These are phyloP conservation scores for Liopterus haemorrhoidalis DNA, from an alignment of 2,888 invertebrate genomes.

Conservation along the genomic window DNA sequence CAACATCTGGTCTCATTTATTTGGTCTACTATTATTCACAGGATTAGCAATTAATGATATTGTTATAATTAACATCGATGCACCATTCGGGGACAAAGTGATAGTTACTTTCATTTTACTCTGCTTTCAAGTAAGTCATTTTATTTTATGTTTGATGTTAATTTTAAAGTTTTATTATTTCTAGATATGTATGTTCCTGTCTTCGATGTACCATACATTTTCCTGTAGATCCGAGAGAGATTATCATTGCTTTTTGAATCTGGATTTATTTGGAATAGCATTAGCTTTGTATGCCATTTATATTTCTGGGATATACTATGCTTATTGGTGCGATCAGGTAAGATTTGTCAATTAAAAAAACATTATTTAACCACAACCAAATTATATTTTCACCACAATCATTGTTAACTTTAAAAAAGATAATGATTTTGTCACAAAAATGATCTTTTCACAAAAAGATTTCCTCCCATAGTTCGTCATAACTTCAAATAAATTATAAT, in stretches of 20 bases:
- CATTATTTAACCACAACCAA: slow-evolving; percentile 6
- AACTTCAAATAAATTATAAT: too few species aligned
- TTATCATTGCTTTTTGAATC: slow-evolving; percentile 78
- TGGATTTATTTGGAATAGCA: slow-evolving; percentile 90
- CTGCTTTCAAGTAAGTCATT: slow-evolving; percentile 73
- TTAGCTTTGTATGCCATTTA: slow-evolving; percentile 89
- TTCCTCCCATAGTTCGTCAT: too few species aligned
- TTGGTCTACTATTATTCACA: slow-evolving; percentile 77
- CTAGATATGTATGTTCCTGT: slow-evolving; percentile 86
- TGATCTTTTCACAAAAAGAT: too few species aligned
- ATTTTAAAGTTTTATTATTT: background rate
- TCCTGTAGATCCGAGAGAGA: slow-evolving; percentile 85
- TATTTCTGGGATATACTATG: slow-evolving; percentile 92
- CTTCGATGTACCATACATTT: slow-evolving; percentile 90
- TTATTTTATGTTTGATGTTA: background rate
- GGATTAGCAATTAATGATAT: slow-evolving; percentile 79
- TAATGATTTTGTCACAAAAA: slow-evolving; percentile 15
- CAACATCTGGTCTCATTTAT: slow-evolving; percentile 95
- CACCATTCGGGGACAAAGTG: slow-evolving; percentile 74
- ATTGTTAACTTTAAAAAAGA: slow-evolving; percentile 12
- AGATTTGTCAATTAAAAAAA: slow-evolving; percentile 40
- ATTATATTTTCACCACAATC: slow-evolving; percentile 5
- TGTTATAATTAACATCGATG: slow-evolving; percentile 70
- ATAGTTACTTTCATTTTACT: slow-evolving; percentile 76
- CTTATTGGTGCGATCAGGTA: slow-evolving; percentile 92